Evolutionary conservation across 2,888 invertebrate species (phyloP), one percentile per base, ranked within the genome.

Genomic region (Dione juno): DNA sequence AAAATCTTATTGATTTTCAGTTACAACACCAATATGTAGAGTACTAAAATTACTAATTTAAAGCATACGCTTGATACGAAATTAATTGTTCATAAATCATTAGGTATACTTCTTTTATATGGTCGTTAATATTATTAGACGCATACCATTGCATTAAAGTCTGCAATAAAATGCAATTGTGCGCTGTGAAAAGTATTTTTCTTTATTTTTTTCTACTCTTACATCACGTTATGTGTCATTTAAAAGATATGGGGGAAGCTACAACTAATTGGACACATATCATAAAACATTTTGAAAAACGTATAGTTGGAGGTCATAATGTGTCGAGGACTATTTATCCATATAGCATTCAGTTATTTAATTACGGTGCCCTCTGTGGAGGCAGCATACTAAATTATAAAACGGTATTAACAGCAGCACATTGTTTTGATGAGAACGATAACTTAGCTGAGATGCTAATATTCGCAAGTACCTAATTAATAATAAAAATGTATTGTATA

Each of bases 371-470:
- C 0, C 69, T 84, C 9, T 85, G 84, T 50, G 79, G 81, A 6
- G 84, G 82, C 0, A 74, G 74, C 1, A 83, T 84, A 28, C 69
- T 85, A 40, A 80, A 81, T 5, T 78, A 70, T 16, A 82, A 80
- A 72, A 77, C 75, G 10, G 80, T 84, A 1, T 53, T 85, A n/a
- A 84, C 84, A 3, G 84, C 83, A 3, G 84, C 82, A 0, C 85
- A 85, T 74, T 85, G 85, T 48, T 84, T 85, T 48, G 81, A 81
- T 66, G 72, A 75, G 16, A 84, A 82, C 64, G 75, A 54, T 10
- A 81, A 83, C 69, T 72, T 81, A 13, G 77, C 72, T 5, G 81
- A 83, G 61, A 84, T 85, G 83, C 74, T 74, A 66, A 74, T 84
- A 43, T 73, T 81, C 35, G 76, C 83, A 73, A 81, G 85, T 85